These are phyloP conservation scores for Gallinago jamesoni DNA, from an alignment of 2,113 vertebrate species.

Conservation along the genomic window DNA sequence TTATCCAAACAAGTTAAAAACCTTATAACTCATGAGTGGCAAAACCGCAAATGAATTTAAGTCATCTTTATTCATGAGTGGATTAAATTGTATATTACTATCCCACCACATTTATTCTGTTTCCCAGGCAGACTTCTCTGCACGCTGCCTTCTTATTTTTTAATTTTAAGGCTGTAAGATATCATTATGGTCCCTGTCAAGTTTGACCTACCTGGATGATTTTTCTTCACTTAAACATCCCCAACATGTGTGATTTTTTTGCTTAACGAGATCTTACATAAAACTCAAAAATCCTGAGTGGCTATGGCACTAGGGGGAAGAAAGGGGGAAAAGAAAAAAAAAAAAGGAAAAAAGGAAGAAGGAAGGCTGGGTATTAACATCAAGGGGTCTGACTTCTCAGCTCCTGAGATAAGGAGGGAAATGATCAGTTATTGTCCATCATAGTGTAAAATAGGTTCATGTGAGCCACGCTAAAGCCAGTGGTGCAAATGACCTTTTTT, in stretches of 20 bases:
- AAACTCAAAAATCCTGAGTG: neutral
- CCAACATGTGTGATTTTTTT: constrained; percentile 31
- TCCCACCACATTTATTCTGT: constrained; percentile 65
- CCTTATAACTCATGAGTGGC: constrained; percentile 72
- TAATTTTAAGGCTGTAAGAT: constrained; percentile 64
- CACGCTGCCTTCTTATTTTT: constrained; percentile 58
- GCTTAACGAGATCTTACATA: constrained; percentile 39
- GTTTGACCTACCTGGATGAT: constrained; percentile 58
- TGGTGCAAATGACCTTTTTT: neutral
- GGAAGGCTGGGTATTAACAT: neutral
- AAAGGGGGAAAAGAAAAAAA: too few species aligned
- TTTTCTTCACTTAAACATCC: constrained; percentile 38
- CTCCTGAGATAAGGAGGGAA: neutral
- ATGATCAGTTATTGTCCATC: neutral
- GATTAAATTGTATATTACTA: constrained; percentile 67
- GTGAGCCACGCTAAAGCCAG: neutral
- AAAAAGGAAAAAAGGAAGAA: too few species aligned
- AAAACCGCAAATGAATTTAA: constrained; percentile 71
- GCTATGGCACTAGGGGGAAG: neutral
- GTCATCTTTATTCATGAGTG: constrained; percentile 79
- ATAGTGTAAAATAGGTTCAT: neutral
- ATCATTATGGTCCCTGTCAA: constrained; percentile 26
- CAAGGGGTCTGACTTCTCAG: neutral
- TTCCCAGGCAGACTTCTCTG: constrained; percentile 56
- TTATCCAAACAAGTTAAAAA: constrained; percentile 75